Evolutionary conservation across 2,888 invertebrate species (phyloP), one percentile per base, ranked within the genome.

Genomic region (Stegana nigrithorax): DNA sequence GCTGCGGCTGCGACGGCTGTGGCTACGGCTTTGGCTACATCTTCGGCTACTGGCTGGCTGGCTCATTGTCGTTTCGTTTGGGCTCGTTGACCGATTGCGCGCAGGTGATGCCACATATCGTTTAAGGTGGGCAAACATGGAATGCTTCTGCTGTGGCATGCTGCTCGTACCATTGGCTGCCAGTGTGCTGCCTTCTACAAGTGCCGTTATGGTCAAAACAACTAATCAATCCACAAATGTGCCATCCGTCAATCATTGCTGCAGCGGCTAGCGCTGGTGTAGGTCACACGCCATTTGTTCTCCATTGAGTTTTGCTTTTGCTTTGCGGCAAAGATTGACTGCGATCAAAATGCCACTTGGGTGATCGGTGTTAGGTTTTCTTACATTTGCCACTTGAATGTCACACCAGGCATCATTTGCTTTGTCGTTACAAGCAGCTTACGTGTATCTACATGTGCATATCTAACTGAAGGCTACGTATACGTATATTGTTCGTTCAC

Each of bases 171-270:
- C 27, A 4, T 8, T 44, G n/a, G 25, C 25, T 42, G 50, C 27
- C 14, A n/a, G n/a, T n/a, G n/a, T 39, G 14, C 10, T 39, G 36
- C 4, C 17, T 17, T 39, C 5, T 39, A 10, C 17, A 39, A 2
- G 70, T 73, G 66, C 75, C 75, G 78, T 76, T 76, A 78, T 78
- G 77, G 76, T 72, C 75, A 78, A 70, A 79, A 74, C 75, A 78
- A 77, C 77, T 79, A 78, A 78, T 78, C 77, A 78, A 73, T 78
- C 77, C 64, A 73, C 80, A 73, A 80, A 76, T 77, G 74, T 73
- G 77, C 77, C 78, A 77, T 78, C 77, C 75, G 75, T 79, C 79
- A 80, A 79, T 80, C 80, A 80, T 50, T 55, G 27, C 21, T 32
- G 55, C 29, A 25, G 21, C 26, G 12, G 8, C 58, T 62, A 53